Percentiles rank a stretch among this genome's conserved stretches.
Conservation (phyloP, 2,797 vertebrate genomes). For the Lophotriccus pileatus region DNA sequence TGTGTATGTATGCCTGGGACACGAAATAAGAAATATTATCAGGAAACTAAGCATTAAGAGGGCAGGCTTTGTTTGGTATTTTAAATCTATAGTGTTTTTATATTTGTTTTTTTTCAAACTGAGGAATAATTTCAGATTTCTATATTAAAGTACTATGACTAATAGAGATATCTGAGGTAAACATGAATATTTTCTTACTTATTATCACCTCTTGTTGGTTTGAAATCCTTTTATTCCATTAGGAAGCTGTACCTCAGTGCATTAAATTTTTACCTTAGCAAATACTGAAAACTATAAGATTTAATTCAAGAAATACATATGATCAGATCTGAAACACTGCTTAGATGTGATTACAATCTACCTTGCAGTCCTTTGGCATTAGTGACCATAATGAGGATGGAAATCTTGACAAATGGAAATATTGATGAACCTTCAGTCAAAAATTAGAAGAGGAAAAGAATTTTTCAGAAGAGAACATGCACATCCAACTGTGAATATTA, state of each 20-base stretch:
- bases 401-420: not conserved
- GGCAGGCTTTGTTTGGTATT: not conserved
- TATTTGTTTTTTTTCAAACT: not conserved
- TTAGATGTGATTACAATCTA: not conserved
- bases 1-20: not conserved
- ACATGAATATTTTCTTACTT: not conserved
- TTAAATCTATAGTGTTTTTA: not conserved
- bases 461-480: not conserved
- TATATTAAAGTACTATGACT: not conserved
- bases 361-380: not conserved
- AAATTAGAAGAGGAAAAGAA: not conserved
- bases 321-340: not conserved
- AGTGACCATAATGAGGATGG: not conserved
- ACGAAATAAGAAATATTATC: not conserved
- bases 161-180: not conserved
- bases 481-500: not conserved
- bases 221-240: not conserved
- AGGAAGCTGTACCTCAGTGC: not conserved
- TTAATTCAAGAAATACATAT: not conserved
- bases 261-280: not conserved
- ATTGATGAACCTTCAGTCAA: not conserved
- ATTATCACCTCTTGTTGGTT: not conserved
- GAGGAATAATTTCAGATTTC: not conserved
- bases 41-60: not conserved
- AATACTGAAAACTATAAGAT: not conserved